Conservation (phyloP, 1,140 invertebrate species). For the Conus betulinus region DNA sequence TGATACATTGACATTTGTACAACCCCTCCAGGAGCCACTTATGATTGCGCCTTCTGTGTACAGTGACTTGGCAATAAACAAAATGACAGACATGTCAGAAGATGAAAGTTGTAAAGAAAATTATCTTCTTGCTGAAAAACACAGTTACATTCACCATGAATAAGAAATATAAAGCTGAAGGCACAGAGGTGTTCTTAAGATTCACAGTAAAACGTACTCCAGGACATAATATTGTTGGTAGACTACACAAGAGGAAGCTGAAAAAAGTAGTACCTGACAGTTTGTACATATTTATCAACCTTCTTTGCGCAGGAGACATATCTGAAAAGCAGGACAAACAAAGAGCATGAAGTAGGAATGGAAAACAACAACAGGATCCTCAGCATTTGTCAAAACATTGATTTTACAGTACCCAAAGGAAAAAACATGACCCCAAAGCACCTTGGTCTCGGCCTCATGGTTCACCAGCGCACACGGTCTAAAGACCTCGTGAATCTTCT, state of each 20-base stretch:
- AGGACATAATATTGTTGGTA: neutral
- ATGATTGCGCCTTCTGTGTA: neutral
- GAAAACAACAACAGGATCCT: neutral
- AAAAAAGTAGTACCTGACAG: neutral
- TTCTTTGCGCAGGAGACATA: constrained; percentile 6
- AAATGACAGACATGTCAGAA: neutral
- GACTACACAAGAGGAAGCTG: neutral
- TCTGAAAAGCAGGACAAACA: neutral
- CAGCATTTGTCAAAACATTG: constrained; percentile 2
- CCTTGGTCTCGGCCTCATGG: neutral
- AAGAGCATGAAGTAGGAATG: neutral
- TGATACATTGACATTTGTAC: neutral
- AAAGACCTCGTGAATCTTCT: neutral
- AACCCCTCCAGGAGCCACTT: neutral
- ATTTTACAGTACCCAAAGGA: neutral
- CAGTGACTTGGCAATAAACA: neutral
- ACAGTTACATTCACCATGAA: neutral
- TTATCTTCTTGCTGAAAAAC: neutral
- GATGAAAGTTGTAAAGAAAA: neutral
- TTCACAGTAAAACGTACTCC: neutral
- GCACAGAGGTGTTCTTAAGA: neutral
- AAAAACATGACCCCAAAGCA: neutral
- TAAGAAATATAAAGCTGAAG: neutral
- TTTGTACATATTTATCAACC: neutral
- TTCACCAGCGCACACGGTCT: neutral